Base-by-base conservation (phyloP, 2,797 vertebrate genomes). In the Anguilla anguilla region DNA sequence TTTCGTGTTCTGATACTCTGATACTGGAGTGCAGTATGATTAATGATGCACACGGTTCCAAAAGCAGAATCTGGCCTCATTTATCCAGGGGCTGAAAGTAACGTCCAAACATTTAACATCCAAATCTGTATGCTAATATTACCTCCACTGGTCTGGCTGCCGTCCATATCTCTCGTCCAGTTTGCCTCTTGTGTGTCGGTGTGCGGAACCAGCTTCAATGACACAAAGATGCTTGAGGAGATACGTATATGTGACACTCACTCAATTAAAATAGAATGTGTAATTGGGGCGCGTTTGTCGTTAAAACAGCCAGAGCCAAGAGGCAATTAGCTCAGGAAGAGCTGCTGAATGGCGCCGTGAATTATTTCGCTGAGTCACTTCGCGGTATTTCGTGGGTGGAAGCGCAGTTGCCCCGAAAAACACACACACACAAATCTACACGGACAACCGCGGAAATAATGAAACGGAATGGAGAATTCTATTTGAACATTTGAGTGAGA, bases 201-300 rank as follows among this genome's bases (percentile, higher is more conserved):
- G 10, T 31, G 25, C 13, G 67, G 13, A 39, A 77, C 11, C 72
- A 43, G 72, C 11, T 22, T 19, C 17, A 13, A 77, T 43, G 31
- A 2, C 28, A 2, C 28, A 43, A 6, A 19, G 35, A 77, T 77
- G 35, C 72, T 39, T 43, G 0, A 17, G 19, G 10, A 39, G 72
- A 77, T 22, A 43, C 5, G 4, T 77, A 43, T 3, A 35, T 51
- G 9, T 9, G 11, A 10, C 67, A 77, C 72, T 31, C 69, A 74
- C 69, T 77, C 72, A 17, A 77, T 39, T 77, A 35, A 15, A 77
- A 77, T 77, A 77, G 72, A 77, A 77, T 77, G 43, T 35, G 72
- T 77, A 39, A 77, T 77, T 77, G 72, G 72, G 25, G 72, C 72
- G 15, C 31, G 43, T 4, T 19, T 43, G 15, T 77, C 35, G 25